Evolutionary conservation across 2,113 vertebrate species (phyloP).

Genomic region (Euleptes europaea): DNA sequence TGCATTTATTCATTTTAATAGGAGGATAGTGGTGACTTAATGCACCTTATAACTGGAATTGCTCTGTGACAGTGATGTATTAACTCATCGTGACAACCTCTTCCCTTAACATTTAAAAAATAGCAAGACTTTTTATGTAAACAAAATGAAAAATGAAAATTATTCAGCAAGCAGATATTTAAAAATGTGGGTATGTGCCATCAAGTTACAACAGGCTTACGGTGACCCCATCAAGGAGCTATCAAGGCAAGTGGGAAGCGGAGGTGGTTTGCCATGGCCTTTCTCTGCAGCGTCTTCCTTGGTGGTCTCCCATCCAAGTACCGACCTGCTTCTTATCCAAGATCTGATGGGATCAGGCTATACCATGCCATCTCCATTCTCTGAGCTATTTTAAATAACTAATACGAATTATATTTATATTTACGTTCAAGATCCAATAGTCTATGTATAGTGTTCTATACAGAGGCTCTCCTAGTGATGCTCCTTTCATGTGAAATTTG

Average conservation of each 20-base stretch:
- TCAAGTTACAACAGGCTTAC: too few relatives aligned
- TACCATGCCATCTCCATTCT: too few relatives aligned
- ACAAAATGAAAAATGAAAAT: not conserved
- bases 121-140: not conserved
- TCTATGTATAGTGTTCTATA: not conserved
- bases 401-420: not conserved
- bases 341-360: too few relatives aligned
- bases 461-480: not conserved
- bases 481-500: not conserved
- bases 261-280: too few relatives aligned
- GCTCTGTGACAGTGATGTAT: not conserved
- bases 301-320: too few relatives aligned
- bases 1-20: constrained; percentile 3
- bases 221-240: too few relatives aligned
- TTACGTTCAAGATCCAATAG: not conserved
- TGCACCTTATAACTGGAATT: constrained; percentile 27
- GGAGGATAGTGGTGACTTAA: constrained; percentile 11
- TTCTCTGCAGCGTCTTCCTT: too few relatives aligned
- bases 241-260: too few relatives aligned
- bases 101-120: not conserved
- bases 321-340: too few relatives aligned
- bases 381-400: too few relatives aligned
- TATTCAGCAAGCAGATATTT: not conserved
- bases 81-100: constrained; percentile 26
- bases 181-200: not conserved